phyloP scores from a whole-genome alignment of 2,888 invertebrate genomes.

The Drosophila bunnanda region DNA sequence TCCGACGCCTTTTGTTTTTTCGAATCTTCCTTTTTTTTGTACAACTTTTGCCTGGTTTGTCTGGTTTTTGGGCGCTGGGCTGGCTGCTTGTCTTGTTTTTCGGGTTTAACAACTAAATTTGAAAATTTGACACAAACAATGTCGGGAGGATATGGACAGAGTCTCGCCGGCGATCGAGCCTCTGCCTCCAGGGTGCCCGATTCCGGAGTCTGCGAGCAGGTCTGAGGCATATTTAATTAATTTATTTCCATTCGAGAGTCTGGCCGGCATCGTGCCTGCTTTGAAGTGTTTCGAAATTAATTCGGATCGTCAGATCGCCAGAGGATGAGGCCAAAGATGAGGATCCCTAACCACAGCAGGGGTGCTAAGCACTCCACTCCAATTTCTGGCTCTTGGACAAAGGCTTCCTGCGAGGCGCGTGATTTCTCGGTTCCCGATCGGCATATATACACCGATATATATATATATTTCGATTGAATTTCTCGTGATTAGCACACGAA shows the following conservation, averaged over 20 bases:
- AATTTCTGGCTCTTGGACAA: conserved; percentile 40
- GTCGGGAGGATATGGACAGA: conserved; percentile 41
- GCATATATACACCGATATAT: too few relatives aligned
- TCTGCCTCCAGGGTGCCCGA: conserved; percentile 62
- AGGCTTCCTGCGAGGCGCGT: conserved; percentile 68
- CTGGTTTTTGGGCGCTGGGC: conserved; percentile 29
- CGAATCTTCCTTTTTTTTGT: conserved; percentile 33
- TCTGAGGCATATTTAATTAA: conserved; percentile 75
- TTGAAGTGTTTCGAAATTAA: conserved; percentile 82
- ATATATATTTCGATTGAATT: conserved; percentile 70
- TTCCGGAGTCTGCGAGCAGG: conserved; percentile 21
- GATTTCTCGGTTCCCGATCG: conserved; percentile 51
- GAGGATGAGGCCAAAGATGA: conserved; percentile 37
- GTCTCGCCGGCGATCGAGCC: conserved; percentile 19
- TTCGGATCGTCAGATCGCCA: conserved; percentile 73
- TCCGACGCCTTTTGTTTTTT: conserved; percentile 71
- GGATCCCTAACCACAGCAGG: conserved; percentile 59
- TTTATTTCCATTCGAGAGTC: conserved; percentile 72
- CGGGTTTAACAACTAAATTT: conserved; percentile 81
- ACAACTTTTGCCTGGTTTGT: conserved; percentile 36
- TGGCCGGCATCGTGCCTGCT: conserved; percentile 60
- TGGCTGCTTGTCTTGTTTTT: conserved; percentile 70
- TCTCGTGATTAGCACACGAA: conserved; percentile 80
- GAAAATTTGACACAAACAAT: conserved; percentile 79
- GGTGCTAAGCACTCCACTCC: conserved; percentile 59